A percentile compares a stretch with the other conserved stretches of the same genome.
Conservation (phyloP, 2,888 invertebrate species). For the Diadegma fenestrale region DNA sequence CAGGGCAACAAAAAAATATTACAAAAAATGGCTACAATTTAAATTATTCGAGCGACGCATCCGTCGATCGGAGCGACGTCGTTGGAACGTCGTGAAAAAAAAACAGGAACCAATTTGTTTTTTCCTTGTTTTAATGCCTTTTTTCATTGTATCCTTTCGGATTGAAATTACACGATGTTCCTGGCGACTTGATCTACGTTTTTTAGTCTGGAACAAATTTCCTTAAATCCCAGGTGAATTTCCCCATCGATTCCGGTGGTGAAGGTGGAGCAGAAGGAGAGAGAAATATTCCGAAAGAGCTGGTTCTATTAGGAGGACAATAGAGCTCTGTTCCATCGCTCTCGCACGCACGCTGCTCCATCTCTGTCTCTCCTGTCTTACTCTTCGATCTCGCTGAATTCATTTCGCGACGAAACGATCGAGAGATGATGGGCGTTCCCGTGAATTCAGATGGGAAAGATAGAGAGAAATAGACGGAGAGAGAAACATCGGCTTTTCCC, state of each 20-base stretch:
- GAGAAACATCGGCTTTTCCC: constrained; percentile 49
- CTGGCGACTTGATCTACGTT: constrained; percentile 19
- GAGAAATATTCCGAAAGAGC: constrained; percentile 52
- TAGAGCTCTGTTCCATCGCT: constrained; percentile 45
- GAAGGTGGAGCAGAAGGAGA: background rate
- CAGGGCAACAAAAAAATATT: background rate
- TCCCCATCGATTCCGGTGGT: constrained; percentile 63
- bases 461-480: constrained; percentile 15
- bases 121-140: background rate
- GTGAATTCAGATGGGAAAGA: constrained; percentile 18
- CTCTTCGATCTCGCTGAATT: constrained; percentile 60
- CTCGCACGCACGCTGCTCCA: constrained; percentile 12
- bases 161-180: constrained; percentile 53
- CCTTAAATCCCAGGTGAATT: constrained; percentile 69
- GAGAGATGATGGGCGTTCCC: constrained; percentile 64
- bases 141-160: constrained; percentile 20
- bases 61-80: background rate
- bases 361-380: constrained; percentile 23
- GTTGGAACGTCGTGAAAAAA: background rate
- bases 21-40: background rate
- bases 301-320: constrained; percentile 66
- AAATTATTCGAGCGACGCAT: background rate
- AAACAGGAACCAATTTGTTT: background rate
- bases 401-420: constrained; percentile 61
- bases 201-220: constrained; percentile 62